A percentile compares a stretch with the other conserved stretches of the same genome.
Evolutionary conservation across 2,888 invertebrate genomes (phyloP).

Genomic region (Eristalis pertinax): DNA sequence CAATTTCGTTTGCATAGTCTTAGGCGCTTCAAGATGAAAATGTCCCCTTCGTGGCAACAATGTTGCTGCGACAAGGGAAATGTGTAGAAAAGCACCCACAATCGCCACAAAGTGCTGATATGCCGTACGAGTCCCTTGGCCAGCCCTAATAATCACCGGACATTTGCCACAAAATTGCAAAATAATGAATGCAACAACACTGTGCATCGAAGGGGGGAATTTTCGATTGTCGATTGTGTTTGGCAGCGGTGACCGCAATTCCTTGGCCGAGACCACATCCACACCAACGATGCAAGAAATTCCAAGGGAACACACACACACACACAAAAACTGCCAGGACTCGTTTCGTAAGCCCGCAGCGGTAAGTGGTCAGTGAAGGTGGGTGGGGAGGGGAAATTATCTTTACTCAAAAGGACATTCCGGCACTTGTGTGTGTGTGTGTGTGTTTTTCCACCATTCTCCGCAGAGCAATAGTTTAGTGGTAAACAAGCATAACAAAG

Average conservation of each 20-base stretch:
- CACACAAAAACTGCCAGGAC: neutral
- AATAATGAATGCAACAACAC: constrained; percentile 7
- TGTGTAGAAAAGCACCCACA: neutral
- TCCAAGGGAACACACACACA: neutral
- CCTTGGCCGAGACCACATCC: neutral
- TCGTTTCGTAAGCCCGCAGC: too few species aligned
- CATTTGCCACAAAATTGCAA: neutral
- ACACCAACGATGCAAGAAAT: neutral
- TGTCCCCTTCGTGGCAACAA: too few species aligned
- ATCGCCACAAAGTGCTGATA: neutral
- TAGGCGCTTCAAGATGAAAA: too few species aligned
- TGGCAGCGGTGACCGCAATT: constrained; percentile 12
- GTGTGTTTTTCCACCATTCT: neutral
- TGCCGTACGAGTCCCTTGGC: neutral
- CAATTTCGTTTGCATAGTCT: too few species aligned
- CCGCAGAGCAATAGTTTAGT: constrained; percentile 24
- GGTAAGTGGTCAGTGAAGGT: neutral
- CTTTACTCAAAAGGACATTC: neutral
- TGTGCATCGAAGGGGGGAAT: neutral
- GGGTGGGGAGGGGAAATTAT: neutral
- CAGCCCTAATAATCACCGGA: neutral
- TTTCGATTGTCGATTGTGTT: constrained; percentile 18
- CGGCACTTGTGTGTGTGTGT: neutral
- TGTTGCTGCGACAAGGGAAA: too few species aligned
- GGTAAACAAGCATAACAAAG: constrained; percentile 10